A percentile compares a stretch with the other conserved stretches of the same genome.
phyloP scores from a whole-genome alignment of 2,113 vertebrate genomes.

The Hiodon tergisus region DNA sequence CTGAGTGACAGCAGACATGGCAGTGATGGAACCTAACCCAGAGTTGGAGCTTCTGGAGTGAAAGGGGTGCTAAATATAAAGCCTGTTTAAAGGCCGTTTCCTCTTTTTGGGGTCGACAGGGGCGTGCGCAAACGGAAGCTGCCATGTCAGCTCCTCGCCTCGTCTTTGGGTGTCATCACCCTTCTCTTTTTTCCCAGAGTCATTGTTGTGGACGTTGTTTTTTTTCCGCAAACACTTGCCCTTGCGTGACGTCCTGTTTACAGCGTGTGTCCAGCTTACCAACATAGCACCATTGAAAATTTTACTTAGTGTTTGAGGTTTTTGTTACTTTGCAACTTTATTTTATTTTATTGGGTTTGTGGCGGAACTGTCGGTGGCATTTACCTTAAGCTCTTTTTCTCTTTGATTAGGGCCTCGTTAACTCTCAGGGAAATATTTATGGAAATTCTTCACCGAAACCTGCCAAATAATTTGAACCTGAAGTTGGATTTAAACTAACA shows the following conservation, averaged over 20 bases:
- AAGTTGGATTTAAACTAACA: not conserved
- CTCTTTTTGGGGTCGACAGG: slow-evolving; percentile 52
- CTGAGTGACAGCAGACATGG: slow-evolving; percentile 5
- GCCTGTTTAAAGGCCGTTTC: slow-evolving; percentile 52
- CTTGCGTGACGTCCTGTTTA: no score
- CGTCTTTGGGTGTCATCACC: not conserved
- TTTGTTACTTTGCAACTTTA: no score
- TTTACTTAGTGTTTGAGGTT: no score
- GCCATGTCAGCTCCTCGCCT: slow-evolving; percentile 25
- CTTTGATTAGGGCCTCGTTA: slow-evolving; percentile 1
- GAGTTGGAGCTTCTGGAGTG: slow-evolving; percentile 22
- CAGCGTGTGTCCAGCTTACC: no score
- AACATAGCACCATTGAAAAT: no score
- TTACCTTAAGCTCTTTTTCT: slow-evolving; percentile 1
- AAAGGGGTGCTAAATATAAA: slow-evolving; percentile 55
- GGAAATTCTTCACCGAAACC: slow-evolving; percentile 9
- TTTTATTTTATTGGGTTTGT: not conserved
- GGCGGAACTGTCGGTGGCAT: not conserved
- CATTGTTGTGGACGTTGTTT: not conserved
- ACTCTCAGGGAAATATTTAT: slow-evolving; percentile 18
- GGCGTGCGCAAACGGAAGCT: slow-evolving; percentile 59
- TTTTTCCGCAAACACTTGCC: not conserved
- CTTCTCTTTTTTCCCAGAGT: not conserved
- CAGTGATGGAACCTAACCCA: not conserved
- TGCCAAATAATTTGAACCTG: not conserved